phyloP scores from a whole-genome alignment of 2,797 vertebrate genomes.

The Chaunax sp. region DNA sequence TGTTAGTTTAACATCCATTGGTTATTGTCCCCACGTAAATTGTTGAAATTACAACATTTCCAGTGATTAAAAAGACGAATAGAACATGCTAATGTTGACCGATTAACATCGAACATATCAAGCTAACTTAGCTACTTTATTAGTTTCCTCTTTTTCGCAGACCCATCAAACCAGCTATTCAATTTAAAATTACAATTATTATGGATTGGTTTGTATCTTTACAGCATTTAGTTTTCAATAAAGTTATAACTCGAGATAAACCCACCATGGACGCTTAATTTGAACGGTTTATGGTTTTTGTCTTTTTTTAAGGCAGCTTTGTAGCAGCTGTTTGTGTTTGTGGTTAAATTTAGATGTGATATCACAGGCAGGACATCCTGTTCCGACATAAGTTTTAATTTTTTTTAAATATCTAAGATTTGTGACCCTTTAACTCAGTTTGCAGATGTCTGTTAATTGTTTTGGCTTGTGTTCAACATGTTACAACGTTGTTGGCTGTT shows the following conservation, averaged over 20 bases:
- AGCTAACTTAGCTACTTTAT: background rate
- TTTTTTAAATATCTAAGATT: too few species aligned
- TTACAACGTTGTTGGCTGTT: too few species aligned
- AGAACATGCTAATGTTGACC: background rate
- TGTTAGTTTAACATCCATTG: too few species aligned
- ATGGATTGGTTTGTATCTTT: too few species aligned
- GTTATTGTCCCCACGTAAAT: too few species aligned
- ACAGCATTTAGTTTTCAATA: too few species aligned
- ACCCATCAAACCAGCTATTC: background rate
- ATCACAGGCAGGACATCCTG: background rate
- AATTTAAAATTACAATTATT: too few species aligned
- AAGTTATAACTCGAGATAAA: background rate
- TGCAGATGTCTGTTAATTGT: too few species aligned
- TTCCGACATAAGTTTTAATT: background rate
- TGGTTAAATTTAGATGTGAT: background rate
- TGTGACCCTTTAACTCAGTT: too few species aligned
- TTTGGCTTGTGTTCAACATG: too few species aligned
- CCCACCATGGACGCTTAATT: background rate
- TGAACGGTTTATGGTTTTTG: background rate
- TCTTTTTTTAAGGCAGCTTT: background rate
- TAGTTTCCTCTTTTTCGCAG: background rate
- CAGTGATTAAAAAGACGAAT: background rate
- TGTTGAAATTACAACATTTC: background rate
- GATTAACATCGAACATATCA: background rate
- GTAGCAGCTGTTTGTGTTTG: background rate